A percentile compares a stretch with the other conserved stretches of the same genome.
phyloP scores from a whole-genome alignment of 1,140 invertebrate genomes.

The Hyles euphorbiae region DNA sequence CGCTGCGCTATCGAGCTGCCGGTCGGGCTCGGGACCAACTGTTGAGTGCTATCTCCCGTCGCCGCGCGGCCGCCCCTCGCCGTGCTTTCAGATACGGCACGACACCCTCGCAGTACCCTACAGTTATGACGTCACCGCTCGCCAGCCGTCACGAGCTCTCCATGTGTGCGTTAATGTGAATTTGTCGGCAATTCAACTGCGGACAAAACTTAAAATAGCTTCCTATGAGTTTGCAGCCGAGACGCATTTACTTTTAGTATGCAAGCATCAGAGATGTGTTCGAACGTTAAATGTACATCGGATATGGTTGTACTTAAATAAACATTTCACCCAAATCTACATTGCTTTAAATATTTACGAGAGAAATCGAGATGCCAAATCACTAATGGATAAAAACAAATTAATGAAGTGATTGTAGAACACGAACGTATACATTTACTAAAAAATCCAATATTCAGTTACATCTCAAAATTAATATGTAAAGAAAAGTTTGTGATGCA shows the following conservation, averaged over 20 bases:
- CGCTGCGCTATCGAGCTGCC: conserved; percentile 56
- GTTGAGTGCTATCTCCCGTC: conserved; percentile 51
- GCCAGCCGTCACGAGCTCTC: conserved; percentile 33
- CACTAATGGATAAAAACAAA: too few species aligned
- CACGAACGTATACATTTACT: too few species aligned
- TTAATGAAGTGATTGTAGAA: too few species aligned
- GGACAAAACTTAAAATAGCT: conserved; percentile 6
- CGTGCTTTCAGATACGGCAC: conserved; percentile 8
- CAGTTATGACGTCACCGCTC: conserved; percentile 38
- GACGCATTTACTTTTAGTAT: conserved; percentile 2
- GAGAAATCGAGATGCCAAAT: too few species aligned
- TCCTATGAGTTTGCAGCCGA: not conserved
- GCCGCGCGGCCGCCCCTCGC: conserved; percentile 17
- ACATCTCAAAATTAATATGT: too few species aligned
- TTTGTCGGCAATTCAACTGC: conserved; percentile 11
- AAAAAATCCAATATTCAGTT: too few species aligned
- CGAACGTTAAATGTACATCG: not conserved
- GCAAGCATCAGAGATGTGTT: not conserved
- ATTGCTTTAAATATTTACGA: too few species aligned
- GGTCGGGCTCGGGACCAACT: conserved; percentile 45
- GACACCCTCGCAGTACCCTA: conserved; percentile 8
- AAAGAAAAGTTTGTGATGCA: too few species aligned
- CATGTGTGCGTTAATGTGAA: conserved; percentile 29
- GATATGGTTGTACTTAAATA: too few species aligned
- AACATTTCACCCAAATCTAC: too few species aligned